Conservation (phyloP, 2,797 vertebrate species). For the Pangasius krempfi region DNA sequence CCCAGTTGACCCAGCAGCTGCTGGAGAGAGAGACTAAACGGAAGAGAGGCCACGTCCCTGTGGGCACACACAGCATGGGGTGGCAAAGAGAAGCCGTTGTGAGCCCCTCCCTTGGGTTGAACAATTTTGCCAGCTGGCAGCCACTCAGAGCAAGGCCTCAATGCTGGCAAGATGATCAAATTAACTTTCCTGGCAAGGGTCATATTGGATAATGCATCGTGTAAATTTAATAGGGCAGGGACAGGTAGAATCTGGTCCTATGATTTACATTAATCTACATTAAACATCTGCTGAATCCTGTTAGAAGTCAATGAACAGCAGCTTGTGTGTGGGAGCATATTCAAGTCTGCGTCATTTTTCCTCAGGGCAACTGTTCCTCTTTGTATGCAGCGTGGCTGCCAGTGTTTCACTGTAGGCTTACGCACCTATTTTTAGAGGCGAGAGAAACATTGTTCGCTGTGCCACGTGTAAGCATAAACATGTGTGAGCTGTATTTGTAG, state of each 20-base stretch:
- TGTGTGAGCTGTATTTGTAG: conserved; percentile 57
- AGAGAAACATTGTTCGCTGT: conserved; percentile 62
- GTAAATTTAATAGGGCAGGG: conserved; percentile 72
- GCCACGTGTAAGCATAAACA: conserved; percentile 71
- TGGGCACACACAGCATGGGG: conserved; percentile 56
- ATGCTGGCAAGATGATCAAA: conserved; percentile 70
- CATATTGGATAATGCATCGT: conserved; percentile 71
- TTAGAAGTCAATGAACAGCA: conserved; percentile 60
- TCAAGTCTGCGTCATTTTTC: conserved; percentile 63
- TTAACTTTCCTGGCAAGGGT: conserved; percentile 70
- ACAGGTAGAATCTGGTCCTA: conserved; percentile 68
- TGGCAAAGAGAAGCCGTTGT: conserved; percentile 49
- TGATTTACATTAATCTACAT: conserved; percentile 71
- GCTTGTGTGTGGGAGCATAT: conserved; percentile 31
- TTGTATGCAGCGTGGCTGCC: conserved; percentile 60
- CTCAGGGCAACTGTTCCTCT: conserved; percentile 60
- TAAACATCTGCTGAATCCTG: conserved; percentile 72
- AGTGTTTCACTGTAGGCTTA: conserved; percentile 61
- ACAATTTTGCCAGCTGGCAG: conserved; percentile 69
- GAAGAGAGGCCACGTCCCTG: conserved; percentile 67
- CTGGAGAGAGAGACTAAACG: conserved; percentile 68
- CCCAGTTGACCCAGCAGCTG: conserved; percentile 69
- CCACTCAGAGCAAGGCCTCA: conserved; percentile 60
- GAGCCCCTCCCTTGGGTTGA: conserved; percentile 43
- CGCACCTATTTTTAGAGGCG: conserved; percentile 73